These are phyloP conservation scores for Nasonia giraulti DNA, from an alignment of 1,140 invertebrate species.

Conservation along the genomic window DNA sequence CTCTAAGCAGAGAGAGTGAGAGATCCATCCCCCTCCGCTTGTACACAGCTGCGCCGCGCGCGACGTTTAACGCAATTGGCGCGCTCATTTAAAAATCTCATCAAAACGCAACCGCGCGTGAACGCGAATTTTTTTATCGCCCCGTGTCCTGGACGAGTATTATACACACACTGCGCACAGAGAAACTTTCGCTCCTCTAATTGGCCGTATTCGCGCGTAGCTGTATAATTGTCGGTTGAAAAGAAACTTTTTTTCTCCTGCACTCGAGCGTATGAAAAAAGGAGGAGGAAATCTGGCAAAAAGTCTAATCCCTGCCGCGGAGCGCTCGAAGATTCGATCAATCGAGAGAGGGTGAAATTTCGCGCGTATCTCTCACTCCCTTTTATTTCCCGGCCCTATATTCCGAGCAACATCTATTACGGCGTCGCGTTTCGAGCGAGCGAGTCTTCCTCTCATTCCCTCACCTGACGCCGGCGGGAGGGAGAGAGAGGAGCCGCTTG, in stretches of 20 bases:
- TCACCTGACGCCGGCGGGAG: conserved; percentile 43
- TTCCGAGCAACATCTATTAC: conserved; percentile 31
- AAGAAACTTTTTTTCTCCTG: too few species aligned
- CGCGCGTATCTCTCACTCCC: not conserved
- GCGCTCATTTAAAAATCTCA: conserved; percentile 73
- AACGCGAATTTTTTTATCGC: conserved; percentile 25
- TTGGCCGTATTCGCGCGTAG: not conserved
- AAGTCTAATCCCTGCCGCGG: not conserved
- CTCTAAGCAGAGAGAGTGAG: conserved; percentile 65
- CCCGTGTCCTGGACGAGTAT: not conserved
- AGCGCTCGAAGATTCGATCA: not conserved
- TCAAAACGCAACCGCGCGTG: conserved; percentile 66
- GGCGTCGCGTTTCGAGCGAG: not conserved
- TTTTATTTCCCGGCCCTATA: conserved; percentile 20
- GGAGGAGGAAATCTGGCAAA: not conserved
- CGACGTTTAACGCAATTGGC: conserved; percentile 70
- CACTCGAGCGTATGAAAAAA: too few species aligned
- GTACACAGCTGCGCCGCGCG: not conserved
- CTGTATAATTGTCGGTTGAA: too few species aligned
- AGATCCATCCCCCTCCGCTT: not conserved
- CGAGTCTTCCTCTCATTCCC: conserved; percentile 32
- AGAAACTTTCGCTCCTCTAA: not conserved
- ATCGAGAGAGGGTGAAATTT: conserved; percentile 23
- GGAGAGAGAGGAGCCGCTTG: conserved; percentile 57
- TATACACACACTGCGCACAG: too few species aligned